Evolutionary conservation across 1,140 invertebrate species (phyloP).

Genomic region (Heliconius hewitsoni): DNA sequence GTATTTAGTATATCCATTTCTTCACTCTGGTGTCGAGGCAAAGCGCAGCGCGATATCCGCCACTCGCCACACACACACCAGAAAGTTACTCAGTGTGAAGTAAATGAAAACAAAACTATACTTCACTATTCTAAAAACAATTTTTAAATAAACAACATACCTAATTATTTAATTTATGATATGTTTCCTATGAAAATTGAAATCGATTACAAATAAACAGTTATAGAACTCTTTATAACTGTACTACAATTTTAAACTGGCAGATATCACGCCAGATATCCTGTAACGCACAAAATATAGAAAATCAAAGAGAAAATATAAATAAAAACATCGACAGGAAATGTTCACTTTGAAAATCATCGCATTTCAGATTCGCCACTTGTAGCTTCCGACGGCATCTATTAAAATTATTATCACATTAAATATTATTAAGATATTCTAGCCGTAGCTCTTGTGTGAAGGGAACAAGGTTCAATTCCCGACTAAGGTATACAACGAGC

Average conservation of each 20-base stretch:
- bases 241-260: not conserved
- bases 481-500: not conserved
- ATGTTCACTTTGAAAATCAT: slow-evolving; percentile 25
- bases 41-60: too few relatives aligned
- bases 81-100: too few relatives aligned
- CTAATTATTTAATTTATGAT: not conserved
- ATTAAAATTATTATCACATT: slow-evolving; percentile 28
- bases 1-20: too few relatives aligned
- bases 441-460: not conserved
- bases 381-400: slow-evolving; percentile 19
- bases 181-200: slow-evolving; percentile 8
- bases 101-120: not conserved
- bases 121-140: not conserved
- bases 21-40: too few relatives aligned
- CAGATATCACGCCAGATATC: slow-evolving; percentile 11
- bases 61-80: too few relatives aligned
- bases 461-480: not conserved
- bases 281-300: not conserved
- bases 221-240: not conserved
- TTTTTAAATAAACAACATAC: not conserved
- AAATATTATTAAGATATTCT: not conserved
- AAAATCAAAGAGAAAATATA: slow-evolving; percentile 23
- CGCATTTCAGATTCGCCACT: slow-evolving; percentile 21
- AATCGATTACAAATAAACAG: not conserved
- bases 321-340: slow-evolving; percentile 15